Evolutionary conservation across 1,140 invertebrate genomes (phyloP), one percentile per base, ranked within the genome.

Genomic region (Acromyrmex echinatior): DNA sequence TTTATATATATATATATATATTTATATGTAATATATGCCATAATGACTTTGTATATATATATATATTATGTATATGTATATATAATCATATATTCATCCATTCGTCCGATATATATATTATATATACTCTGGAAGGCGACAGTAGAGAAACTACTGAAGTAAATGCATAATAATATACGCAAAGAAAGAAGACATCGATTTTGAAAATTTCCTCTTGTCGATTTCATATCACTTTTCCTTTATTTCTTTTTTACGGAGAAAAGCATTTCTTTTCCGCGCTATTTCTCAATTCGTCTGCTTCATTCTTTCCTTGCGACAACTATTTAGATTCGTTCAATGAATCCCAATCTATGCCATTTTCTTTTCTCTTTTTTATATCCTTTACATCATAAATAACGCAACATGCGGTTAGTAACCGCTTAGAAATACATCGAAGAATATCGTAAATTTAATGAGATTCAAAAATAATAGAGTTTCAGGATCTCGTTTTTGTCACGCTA

Each of bases 101-200:
- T 65, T 89, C 66, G 45, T 76, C 58, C 45, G 53, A 89, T 91
- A 91, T 88, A 87, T 92, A 92, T 85, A 85, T 84, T 84, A 63
- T 62, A 65, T 86, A 78, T 88, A 90, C 81, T 92, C 86, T 92
- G 92, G 92, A 94, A 94, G 93, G 94, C 92, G 92, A 94, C 93
- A 92, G 91, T 93, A 93, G 93, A 94, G 93, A 94, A 68, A 87
- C 92, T 94, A 94, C 92, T 92, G 93, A 95, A 93, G 92, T 94
- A 94, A 95, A 94, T 94, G 93, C 93, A 94, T 89, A 90, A 91
- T 88, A 90, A 85, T 76, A 86, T 90, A 87, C 86, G 89, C 79
- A 89, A 84, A 90, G 87, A 92, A 92, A 28, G 84, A 93, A 91
- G 86, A 91, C 77, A 76, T 74, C 10, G 76, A 87, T 86, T 84